Base-by-base conservation (phyloP, 2,888 invertebrate species). In the Cancer borealis region DNA sequence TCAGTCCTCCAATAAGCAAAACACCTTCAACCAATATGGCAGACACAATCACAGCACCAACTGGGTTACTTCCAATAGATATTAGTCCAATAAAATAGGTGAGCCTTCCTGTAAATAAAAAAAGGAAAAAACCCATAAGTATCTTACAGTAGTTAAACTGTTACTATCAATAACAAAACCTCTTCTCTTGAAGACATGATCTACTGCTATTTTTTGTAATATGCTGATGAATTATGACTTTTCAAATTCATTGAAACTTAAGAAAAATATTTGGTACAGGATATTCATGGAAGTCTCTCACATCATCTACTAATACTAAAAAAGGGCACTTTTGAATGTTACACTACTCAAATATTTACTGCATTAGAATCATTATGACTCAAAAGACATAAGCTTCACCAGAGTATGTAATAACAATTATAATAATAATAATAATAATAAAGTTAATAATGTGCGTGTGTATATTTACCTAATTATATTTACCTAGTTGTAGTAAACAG, bases 1-100 rank as follows among this genome's bases (percentile, higher is more conserved):
- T 99, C 96, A 99, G 97, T 99, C 99, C 91, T 99, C 98, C 96
- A 99, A 95, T 94, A 21, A 95, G 88, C 88, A 95, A 91, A n/a
- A 95, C 95, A 73, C 88, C 79, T 46, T 95, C 94, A 26, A 95
- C 95, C 49, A 95, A 49, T 17, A 95, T n/a, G 14, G 94, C 94
- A 6, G 95, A 94, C 88, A 94, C 92, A 26, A 95, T 14, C 14
- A 95, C 94, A 6, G 95, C 95, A 39, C 95, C 95, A n/a, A 95
- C 88, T 45, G 95, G 95, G 88, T 95, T 95, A 49, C 49, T 95
- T 39, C 94, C 94, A 45, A 91, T 87, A 8, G 94, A 93, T 54
- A 91, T 46, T 39, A 91, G 12, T 14, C 95, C 95, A 46, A 95
- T 95, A 66, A 66, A 95, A 26, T 49, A 30, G 8, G 95, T 95